Evolutionary conservation across 2,113 vertebrate species (phyloP), one percentile per base, ranked within the genome.

Genomic region (Gadus macrocephalus): DNA sequence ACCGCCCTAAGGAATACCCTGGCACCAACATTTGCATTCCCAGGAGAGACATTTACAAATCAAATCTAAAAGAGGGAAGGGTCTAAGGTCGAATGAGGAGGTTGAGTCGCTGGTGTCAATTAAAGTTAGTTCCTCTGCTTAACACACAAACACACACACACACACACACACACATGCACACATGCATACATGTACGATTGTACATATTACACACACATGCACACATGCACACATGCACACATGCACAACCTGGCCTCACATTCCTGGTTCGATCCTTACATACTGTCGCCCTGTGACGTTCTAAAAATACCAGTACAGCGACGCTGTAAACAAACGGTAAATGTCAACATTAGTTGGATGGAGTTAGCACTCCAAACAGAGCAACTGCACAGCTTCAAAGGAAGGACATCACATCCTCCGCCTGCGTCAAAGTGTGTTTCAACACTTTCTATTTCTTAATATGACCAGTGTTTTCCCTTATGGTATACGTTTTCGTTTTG

Each of bases 1-100:
- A 9, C 8, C 12, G 2, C 42, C 42, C 42, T 49, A 14, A 49
- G 42, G 42, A 12, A 49, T 49, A 49, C 42, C 12, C 42, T 49
- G 42, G 42, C 42, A 49, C 42, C 42, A 49, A 49, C 42, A 79
- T 83, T 71, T 78, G 67, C 75, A 73, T 77, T 53, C 4, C 7
- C 64, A 76, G 49, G 62, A 74, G 42, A 77, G 12, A 60, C 58
- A 83, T 87, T 83, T 83, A 74, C 79, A 84, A 87, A 72, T 82
- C 72, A 87, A 86, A 87, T 79, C 3, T 53, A 8, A 38, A 68
- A 19, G 9, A 38, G 17, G n/a, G 56, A 63, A 42, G 53, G 25
- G 42, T 49, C 42, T 49, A 49, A 49, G 42, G 42, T 49, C 11
- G 42, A 49, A 49, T 49, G 42, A 49, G 42, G 42, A 11, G 8